phyloP scores from a whole-genome alignment of 2,797 vertebrate species.

The Bothrops alternatus region DNA sequence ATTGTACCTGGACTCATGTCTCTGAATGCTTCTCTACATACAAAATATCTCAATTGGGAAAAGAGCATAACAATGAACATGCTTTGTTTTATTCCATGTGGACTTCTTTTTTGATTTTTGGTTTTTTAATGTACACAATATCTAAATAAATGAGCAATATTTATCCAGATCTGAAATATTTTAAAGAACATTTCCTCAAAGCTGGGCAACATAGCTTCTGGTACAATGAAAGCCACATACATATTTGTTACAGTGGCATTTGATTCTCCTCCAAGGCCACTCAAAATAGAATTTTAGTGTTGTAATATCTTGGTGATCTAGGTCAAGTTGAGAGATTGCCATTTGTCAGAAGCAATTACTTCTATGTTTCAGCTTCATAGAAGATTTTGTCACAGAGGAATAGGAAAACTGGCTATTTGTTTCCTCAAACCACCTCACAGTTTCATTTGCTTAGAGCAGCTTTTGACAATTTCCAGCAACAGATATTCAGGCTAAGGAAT shows the following conservation, averaged over 20 bases:
- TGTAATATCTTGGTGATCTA: background rate
- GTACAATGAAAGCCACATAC: background rate
- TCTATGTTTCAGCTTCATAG: background rate
- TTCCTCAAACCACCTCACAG: background rate
- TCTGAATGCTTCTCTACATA: background rate
- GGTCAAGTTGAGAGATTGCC: background rate
- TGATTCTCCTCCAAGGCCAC: background rate
- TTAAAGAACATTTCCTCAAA: background rate
- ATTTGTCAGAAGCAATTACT: background rate
- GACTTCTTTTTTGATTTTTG: background rate
- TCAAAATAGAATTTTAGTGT: background rate
- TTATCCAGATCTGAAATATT: background rate
- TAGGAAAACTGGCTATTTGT: background rate
- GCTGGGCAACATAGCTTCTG: background rate
- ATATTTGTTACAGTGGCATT: background rate
- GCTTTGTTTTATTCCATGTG: background rate
- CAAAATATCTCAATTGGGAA: background rate
- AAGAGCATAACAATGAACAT: background rate
- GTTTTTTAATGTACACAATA: background rate
- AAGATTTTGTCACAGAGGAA: background rate
- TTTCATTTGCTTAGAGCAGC: background rate
- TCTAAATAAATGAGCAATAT: background rate
- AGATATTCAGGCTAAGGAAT: background rate
- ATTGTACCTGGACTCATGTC: background rate
- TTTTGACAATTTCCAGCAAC: background rate